Base-by-base conservation (phyloP, 1,140 invertebrate genomes). In the Prorops nasuta region DNA sequence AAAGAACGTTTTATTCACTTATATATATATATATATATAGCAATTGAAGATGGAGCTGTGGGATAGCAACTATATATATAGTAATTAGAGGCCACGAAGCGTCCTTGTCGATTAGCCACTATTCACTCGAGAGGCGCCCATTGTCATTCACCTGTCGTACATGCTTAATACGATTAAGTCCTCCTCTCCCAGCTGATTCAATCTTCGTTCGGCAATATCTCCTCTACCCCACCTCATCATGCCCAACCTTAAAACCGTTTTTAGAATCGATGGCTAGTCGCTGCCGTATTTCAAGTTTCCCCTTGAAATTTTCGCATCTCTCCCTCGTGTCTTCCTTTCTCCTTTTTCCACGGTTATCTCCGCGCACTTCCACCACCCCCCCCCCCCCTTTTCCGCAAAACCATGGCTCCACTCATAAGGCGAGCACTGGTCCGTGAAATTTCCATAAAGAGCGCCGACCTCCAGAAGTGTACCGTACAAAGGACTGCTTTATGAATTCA, bases 401-500 rank as follows among this genome's bases (percentile, higher is more conserved):
- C n/a, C n/a, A n/a, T n/a, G n/a, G n/a, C n/a, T n/a, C 32, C 22
- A 36, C 37, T 56, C 42, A 28, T 48, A 56, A 57, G 37, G 49
- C 49, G 44, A 31, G 43, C 48, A 59, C 53, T 45, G 52, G 58
- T 49, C 62, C 56, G 64, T 62, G 61, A 71, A 74, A 75, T 75
- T 74, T 70, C 63, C 69, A 72, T 75, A 75, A 73, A 71, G 70
- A 72, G 58, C 59, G 59, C 48, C 54, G 62, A 63, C 59, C 52
- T 58, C 51, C 50, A 38, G 59, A 65, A 66, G 66, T 72, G 69
- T 68, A n/a, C 62, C 63, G 64, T 64, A 74, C 69, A 75, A 74
- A 75, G 65, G 69, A 64, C 59, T 64, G 68, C 64, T 75, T 75
- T 74, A 72, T 76, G 73, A 76, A 77, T 76, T 75, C 63, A 66